phyloP scores from a whole-genome alignment of 2,113 vertebrate species.

The Solenodon paradoxus region DNA sequence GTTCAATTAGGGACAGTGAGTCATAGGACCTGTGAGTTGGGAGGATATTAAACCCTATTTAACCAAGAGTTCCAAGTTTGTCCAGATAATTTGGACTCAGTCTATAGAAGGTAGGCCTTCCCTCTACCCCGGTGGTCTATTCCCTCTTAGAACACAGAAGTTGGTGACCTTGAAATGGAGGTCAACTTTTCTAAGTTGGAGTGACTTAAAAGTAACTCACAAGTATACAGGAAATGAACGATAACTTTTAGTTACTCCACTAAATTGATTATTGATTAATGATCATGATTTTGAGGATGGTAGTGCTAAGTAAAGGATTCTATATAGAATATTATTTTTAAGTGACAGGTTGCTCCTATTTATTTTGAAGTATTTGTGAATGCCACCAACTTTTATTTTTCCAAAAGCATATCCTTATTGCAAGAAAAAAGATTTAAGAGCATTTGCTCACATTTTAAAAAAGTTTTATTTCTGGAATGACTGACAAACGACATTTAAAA shows the following conservation, averaged over 20 bases:
- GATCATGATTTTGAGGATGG: not conserved
- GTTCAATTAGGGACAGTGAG: not conserved
- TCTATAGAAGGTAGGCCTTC: not conserved
- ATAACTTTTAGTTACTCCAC: not conserved
- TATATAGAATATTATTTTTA: not conserved
- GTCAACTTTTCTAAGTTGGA: not conserved
- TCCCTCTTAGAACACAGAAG: not conserved
- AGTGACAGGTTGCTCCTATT: too few species aligned
- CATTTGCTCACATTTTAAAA: not conserved
- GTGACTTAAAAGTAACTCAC: not conserved
- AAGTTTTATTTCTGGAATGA: not conserved
- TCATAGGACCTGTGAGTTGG: not conserved
- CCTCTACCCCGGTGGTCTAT: not conserved
- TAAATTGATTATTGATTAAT: not conserved
- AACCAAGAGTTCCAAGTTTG: not conserved
- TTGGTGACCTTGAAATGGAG: not conserved
- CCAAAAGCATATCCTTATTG: not conserved
- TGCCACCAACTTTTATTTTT: not conserved
- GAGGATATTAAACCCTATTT: not conserved
- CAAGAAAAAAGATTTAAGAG: constrained; percentile 15
- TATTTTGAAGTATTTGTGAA: constrained; percentile 5
- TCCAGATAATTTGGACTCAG: not conserved
- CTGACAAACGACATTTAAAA: not conserved
- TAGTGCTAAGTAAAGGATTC: not conserved
- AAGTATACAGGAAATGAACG: not conserved